A percentile compares a stretch with the other conserved stretches of the same genome.
phyloP scores from a whole-genome alignment of 2,113 vertebrate species.

The Microcebus jonahi region DNA sequence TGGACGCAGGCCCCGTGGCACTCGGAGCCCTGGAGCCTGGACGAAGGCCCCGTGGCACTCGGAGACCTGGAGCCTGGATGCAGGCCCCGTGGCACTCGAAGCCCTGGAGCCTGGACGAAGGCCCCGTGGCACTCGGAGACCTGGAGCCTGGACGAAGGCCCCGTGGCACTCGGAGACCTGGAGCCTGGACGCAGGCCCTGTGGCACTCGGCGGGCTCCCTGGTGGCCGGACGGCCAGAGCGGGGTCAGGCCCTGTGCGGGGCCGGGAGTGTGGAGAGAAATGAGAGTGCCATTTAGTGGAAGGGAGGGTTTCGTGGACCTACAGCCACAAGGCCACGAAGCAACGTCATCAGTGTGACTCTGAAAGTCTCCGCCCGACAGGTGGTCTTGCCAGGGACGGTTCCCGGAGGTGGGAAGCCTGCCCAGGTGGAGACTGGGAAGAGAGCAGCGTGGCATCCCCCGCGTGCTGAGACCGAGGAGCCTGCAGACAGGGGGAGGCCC shows the following conservation, averaged over 20 bases:
- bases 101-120: no score
- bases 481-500: accelerated
- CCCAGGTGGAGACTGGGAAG: not conserved
- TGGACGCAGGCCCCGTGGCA: no score
- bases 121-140: no score
- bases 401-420: not conserved
- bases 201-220: not conserved
- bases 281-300: accelerated
- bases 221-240: accelerated
- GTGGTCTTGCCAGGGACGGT: not conserved
- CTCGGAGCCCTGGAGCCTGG: no score
- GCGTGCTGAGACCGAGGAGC: not conserved
- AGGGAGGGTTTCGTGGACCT: not conserved
- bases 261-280: not conserved
- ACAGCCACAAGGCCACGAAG: not conserved
- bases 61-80: no score
- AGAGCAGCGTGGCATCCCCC: accelerated
- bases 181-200: not conserved
- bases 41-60: no score
- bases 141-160: no score
- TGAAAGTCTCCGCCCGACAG: no score
- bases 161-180: accelerated
- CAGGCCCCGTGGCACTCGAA: no score
- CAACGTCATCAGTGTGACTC: accelerated
- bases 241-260: not conserved